Conservation (phyloP, 1,140 invertebrate genomes). For the Callitettix versicolor region DNA sequence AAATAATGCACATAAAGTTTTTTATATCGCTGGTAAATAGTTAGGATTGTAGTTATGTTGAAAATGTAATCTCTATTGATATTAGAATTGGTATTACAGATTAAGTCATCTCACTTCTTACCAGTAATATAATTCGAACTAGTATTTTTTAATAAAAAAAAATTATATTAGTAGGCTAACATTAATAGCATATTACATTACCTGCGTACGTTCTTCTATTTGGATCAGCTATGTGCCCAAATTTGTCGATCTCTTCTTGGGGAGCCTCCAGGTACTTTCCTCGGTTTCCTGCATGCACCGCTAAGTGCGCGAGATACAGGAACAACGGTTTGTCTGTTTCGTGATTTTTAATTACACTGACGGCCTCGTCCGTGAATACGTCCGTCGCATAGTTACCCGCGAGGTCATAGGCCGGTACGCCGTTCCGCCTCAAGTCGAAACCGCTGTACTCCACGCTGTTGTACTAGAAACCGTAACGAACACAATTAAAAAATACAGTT, state of each 20-base stretch:
- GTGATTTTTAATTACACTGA: conserved; percentile 46
- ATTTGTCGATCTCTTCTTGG: conserved; percentile 47
- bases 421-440: conserved; percentile 42
- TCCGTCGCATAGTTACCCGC: conserved; percentile 57
- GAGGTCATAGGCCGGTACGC: conserved; percentile 44
- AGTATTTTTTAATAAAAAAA: too few species aligned
- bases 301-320: conserved; percentile 54
- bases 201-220: conserved; percentile 54
- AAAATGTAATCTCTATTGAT: too few species aligned
- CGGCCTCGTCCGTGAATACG: conserved; percentile 51
- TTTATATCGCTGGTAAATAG: too few species aligned
- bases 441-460: conserved; percentile 36
- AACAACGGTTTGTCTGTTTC: conserved; percentile 46
- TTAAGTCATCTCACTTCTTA: too few species aligned
- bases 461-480: conserved; percentile 17
- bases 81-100: too few species aligned
- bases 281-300: conserved; percentile 49
- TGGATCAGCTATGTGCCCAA: conserved; percentile 48
- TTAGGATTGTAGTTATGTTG: too few species aligned
- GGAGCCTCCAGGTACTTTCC: conserved; percentile 48
- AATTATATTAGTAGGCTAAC: too few species aligned
- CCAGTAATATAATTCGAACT: too few species aligned
- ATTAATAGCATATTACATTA: conserved; percentile 31
- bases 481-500: too few species aligned
- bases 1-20: too few species aligned